A percentile compares a stretch with the other conserved stretches of the same genome.
phyloP scores from a whole-genome alignment of 2,888 invertebrate species.

The Tinea semifulvella region DNA sequence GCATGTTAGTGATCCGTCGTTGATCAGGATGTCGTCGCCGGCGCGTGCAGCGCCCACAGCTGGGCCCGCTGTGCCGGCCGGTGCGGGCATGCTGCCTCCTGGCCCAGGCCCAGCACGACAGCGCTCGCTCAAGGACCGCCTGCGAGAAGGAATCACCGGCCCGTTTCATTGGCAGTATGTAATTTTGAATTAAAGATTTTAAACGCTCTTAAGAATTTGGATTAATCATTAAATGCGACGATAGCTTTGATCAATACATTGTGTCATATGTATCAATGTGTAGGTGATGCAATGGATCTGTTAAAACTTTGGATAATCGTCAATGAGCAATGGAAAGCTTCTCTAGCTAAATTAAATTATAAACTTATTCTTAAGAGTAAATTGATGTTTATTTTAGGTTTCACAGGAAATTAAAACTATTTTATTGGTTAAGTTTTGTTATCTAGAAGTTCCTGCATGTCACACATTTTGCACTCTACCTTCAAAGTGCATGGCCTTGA shows the following conservation, averaged over 20 bases:
- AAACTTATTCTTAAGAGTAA: not conserved
- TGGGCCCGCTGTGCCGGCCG: conserved; percentile 38
- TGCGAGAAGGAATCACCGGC: conserved; percentile 81
- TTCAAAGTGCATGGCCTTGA: conserved; percentile 3
- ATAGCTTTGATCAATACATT: not conserved
- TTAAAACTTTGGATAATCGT: too few species aligned
- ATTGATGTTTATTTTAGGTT: not conserved
- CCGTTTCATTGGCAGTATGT: conserved; percentile 87
- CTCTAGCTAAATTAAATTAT: too few species aligned
- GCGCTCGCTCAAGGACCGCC: conserved; percentile 79
- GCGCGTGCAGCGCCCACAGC: conserved; percentile 33
- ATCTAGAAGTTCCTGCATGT: too few species aligned
- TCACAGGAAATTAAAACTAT: not conserved
- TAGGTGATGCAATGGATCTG: too few species aligned
- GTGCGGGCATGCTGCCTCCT: conserved; percentile 53
- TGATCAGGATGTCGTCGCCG: conserved; percentile 46
- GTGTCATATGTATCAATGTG: too few species aligned
- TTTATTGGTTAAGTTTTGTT: too few species aligned
- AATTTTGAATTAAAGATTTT: conserved; percentile 19
- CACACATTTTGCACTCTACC: conserved; percentile 1
- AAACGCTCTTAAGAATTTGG: not conserved
- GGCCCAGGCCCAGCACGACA: conserved; percentile 73
- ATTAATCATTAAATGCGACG: not conserved
- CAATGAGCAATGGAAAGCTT: too few species aligned
- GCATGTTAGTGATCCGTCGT: conserved; percentile 20